Evolutionary conservation across 2,888 invertebrate genomes (phyloP).

Genomic region (Aromia moschata): DNA sequence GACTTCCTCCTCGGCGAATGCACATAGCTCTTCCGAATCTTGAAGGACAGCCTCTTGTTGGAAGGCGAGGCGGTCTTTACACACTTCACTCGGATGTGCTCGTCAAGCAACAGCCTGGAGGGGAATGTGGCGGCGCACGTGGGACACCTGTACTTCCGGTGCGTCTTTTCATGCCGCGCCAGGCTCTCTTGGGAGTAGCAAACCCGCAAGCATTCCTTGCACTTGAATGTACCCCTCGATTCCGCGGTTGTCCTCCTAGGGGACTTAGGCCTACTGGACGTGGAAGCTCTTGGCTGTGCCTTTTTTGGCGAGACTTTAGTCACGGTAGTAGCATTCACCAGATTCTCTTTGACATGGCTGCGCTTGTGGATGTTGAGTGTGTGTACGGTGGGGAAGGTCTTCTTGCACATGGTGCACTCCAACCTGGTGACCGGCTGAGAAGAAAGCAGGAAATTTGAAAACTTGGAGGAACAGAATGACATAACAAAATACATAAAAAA

Average conservation of each 20-base stretch:
- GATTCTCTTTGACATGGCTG: constrained; percentile 52
- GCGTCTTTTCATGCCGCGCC: constrained; percentile 49
- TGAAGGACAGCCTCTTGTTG: constrained; percentile 41
- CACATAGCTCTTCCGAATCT: constrained; percentile 42
- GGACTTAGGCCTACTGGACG: constrained; percentile 24
- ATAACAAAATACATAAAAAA: too few relatives aligned
- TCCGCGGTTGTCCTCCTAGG: constrained; percentile 6
- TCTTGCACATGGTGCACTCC: constrained; percentile 52
- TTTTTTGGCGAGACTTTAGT: constrained; percentile 51
- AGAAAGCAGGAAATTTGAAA: too few relatives aligned
- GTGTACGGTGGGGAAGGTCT: constrained; percentile 46
- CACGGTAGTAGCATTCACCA: constrained; percentile 49
- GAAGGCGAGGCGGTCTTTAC: constrained; percentile 48
- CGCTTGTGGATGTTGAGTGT: constrained; percentile 53
- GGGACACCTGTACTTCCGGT: constrained; percentile 52
- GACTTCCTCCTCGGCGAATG: constrained; percentile 32
- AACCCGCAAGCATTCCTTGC: constrained; percentile 51
- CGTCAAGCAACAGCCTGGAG: constrained; percentile 55
- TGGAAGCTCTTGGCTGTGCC: constrained; percentile 30
- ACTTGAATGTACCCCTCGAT: constrained; percentile 43
- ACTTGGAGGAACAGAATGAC: too few relatives aligned
- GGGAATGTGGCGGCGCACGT: constrained; percentile 52
- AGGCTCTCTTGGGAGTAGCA: constrained; percentile 49
- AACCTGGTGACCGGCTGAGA: constrained; percentile 28
- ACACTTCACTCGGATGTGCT: constrained; percentile 55